A percentile compares a stretch with the other conserved stretches of the same genome.
Evolutionary conservation across 92 coral and sea anemone genomes (phyloP).

Genomic region (Palythoa grandis): DNA sequence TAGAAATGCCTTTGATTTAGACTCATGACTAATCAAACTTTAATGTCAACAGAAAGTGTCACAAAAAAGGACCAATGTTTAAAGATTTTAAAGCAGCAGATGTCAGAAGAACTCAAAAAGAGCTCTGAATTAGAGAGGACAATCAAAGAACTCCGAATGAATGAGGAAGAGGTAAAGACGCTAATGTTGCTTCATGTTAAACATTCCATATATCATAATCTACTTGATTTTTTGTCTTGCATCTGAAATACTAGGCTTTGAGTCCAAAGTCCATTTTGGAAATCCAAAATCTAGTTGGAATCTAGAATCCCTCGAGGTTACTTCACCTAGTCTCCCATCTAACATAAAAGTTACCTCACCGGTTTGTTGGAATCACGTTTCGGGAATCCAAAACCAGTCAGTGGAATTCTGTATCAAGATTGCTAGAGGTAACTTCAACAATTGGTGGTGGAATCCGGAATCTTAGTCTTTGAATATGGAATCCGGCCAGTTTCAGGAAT

Average conservation of each 20-base stretch:
- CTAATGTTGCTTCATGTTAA: background rate
- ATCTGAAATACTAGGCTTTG: background rate
- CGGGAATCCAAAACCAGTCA: no score
- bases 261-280: background rate
- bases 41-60: background rate
- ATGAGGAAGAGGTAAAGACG: constrained; percentile 20
- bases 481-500: no score
- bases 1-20: background rate
- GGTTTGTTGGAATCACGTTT: no score
- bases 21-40: no score
- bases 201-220: background rate
- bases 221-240: background rate
- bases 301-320: background rate
- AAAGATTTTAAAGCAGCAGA: constrained; percentile 22
- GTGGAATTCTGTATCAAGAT: no score
- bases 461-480: no score
- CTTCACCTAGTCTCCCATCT: no score
- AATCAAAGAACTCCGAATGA: constrained; percentile 1
- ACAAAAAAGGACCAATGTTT: constrained; percentile 17
- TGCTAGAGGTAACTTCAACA: no score
- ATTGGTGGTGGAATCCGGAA: no score
- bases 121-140: constrained; percentile 9
- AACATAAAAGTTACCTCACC: background rate
- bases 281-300: background rate
- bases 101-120: constrained; percentile 23